phyloP scores from a whole-genome alignment of 2,113 vertebrate genomes.

The Mormyrus lacerda region DNA sequence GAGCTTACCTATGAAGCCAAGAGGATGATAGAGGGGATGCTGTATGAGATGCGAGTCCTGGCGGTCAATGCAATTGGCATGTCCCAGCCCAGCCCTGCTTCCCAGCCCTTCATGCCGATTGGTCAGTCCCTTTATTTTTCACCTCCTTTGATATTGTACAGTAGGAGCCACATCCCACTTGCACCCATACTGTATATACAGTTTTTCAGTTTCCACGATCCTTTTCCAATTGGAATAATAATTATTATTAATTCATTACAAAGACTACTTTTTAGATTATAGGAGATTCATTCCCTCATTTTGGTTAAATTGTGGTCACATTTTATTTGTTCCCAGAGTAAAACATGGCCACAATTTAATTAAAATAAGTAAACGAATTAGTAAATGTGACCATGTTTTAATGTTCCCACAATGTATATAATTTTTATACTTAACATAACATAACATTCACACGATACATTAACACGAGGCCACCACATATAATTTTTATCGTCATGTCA shows the following conservation, averaged over 20 bases:
- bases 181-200: not conserved
- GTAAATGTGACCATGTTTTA: not conserved
- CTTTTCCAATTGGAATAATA: not conserved
- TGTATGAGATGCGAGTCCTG: conserved; percentile 89
- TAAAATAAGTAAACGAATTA: not conserved
- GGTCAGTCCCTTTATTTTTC: conserved; percentile 63
- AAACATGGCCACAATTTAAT: not conserved
- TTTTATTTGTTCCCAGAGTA: not conserved
- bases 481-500: not conserved
- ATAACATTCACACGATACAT: not conserved
- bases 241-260: not conserved
- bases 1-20: conserved; percentile 79
- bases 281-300: not conserved
- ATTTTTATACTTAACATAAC: too few species aligned
- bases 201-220: not conserved
- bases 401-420: not conserved
- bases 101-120: conserved; percentile 85
- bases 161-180: not conserved
- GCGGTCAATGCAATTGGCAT: conserved; percentile 91
- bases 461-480: not conserved
- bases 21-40: conserved; percentile 89
- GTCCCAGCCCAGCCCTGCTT: conserved; percentile 82
- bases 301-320: not conserved
- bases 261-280: not conserved
- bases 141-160: not conserved